Percentiles rank a stretch among this genome's conserved stretches.
Evolutionary conservation across 53 echinoderm and acorn worm species (phyloP).

Genomic region (Apostichopus leukothele): DNA sequence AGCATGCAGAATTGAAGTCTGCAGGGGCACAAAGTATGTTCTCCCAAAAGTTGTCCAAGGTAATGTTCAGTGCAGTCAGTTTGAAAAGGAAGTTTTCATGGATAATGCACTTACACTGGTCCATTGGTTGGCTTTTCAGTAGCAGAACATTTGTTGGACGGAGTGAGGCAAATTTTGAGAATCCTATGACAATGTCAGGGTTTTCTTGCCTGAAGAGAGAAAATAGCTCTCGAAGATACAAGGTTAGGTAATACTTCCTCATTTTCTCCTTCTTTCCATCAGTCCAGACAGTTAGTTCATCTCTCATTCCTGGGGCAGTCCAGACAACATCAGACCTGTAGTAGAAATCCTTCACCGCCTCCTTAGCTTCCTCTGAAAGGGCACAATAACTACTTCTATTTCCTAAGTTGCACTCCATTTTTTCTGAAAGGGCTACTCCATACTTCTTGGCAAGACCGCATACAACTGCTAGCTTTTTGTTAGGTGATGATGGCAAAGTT

Average conservation of each 20-base stretch:
- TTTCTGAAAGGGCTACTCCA: background rate
- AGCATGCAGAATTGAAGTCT: background rate
- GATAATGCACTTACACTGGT: slow-evolving; percentile 2
- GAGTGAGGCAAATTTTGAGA: slow-evolving; percentile 29
- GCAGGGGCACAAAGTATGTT: background rate
- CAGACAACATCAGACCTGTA: slow-evolving; percentile 15
- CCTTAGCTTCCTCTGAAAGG: slow-evolving; percentile 14
- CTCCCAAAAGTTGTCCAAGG: background rate
- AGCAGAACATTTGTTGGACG: background rate
- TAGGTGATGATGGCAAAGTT: slow-evolving; percentile 4
- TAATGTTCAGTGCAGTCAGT: background rate
- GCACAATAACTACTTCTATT: background rate
- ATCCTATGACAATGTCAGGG: background rate
- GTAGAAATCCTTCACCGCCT: background rate
- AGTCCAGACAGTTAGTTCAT: slow-evolving; percentile 28
- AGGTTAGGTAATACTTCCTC: slow-evolving; percentile 31
- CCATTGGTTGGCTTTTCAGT: background rate
- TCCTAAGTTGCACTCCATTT: slow-evolving; percentile 7
- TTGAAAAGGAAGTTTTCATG: slow-evolving; percentile 18
- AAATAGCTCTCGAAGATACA: slow-evolving; percentile 22
- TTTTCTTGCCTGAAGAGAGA: background rate
- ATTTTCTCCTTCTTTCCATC: slow-evolving; percentile 7
- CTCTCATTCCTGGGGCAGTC: slow-evolving; percentile 5
- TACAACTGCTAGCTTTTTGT: slow-evolving; percentile 2
- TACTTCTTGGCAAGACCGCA: background rate